Percentiles rank a stretch among this genome's conserved stretches.
Evolutionary conservation across 1,140 invertebrate genomes (phyloP).

Genomic region (Eupeodes corollae): DNA sequence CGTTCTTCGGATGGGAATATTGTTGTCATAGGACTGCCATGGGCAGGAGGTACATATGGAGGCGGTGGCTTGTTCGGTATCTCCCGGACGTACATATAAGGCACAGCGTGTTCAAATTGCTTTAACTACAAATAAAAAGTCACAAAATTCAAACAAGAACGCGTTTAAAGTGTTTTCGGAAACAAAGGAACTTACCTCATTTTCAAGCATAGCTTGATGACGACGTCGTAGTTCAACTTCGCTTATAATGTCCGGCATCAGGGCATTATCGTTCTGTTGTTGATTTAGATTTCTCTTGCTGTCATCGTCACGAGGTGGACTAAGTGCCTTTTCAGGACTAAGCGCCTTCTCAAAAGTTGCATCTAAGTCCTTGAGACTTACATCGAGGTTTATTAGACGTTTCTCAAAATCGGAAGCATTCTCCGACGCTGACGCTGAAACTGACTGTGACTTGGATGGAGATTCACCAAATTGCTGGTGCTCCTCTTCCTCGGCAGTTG

Average conservation of each 20-base stretch:
- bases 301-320: background rate
- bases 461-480: background rate
- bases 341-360: background rate
- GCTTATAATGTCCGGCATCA: slow-evolving; percentile 17
- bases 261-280: background rate
- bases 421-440: background rate
- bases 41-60: slow-evolving; percentile 17
- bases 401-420: background rate
- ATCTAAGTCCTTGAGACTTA: background rate
- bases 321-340: background rate
- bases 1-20: slow-evolving; percentile 18
- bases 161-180: too few relatives aligned
- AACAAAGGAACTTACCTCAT: slow-evolving; percentile 12
- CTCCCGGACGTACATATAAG: slow-evolving; percentile 14
- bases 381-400: slow-evolving; percentile 1
- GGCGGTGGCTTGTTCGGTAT: slow-evolving; percentile 22
- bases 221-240: slow-evolving; percentile 12
- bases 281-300: background rate
- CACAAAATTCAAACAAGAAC: too few relatives aligned
- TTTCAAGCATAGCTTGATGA: slow-evolving; percentile 11
- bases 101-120: background rate
- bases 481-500: background rate
- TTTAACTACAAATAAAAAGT: too few relatives aligned
- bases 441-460: background rate
- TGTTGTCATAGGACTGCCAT: slow-evolving; percentile 19